These are phyloP conservation scores for Eleutherodactylus coqui DNA, from an alignment of 2,797 vertebrate genomes.

Conservation along the genomic window DNA sequence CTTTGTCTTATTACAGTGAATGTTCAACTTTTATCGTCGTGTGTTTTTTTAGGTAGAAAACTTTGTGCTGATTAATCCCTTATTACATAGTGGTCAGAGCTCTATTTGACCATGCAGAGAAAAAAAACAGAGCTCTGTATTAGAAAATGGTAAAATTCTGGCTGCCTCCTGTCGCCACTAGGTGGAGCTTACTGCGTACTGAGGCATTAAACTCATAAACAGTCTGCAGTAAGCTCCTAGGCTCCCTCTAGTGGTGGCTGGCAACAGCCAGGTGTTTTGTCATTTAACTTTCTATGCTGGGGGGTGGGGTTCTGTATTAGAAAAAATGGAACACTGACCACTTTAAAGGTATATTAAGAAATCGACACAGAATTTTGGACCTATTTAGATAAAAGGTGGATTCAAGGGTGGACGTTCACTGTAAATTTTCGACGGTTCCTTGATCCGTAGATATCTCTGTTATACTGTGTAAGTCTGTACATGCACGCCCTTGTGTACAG, in stretches of 20 bases:
- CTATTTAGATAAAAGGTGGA: background rate
- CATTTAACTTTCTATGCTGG: background rate
- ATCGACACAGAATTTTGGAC: background rate
- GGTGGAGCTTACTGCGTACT: background rate
- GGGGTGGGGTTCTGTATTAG: too few relatives aligned
- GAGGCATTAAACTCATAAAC: background rate
- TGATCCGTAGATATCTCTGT: background rate
- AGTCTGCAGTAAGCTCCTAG: background rate
- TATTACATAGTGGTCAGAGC: background rate
- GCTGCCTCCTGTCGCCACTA: background rate
- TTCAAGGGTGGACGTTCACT: background rate
- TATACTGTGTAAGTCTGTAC: constrained; percentile 1
- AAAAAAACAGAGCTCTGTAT: background rate
- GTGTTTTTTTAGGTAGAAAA: background rate
- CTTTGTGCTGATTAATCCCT: background rate
- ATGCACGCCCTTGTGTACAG: background rate
- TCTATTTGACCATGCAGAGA: background rate
- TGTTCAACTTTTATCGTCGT: background rate
- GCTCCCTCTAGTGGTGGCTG: constrained; percentile 1
- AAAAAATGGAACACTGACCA: background rate
- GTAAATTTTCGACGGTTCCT: background rate
- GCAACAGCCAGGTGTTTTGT: background rate
- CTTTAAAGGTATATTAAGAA: too few relatives aligned
- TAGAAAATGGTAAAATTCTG: background rate
- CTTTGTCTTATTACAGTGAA: background rate